Base-by-base conservation (phyloP, 2,113 vertebrate genomes). In the Larimichthys polyactis region DNA sequence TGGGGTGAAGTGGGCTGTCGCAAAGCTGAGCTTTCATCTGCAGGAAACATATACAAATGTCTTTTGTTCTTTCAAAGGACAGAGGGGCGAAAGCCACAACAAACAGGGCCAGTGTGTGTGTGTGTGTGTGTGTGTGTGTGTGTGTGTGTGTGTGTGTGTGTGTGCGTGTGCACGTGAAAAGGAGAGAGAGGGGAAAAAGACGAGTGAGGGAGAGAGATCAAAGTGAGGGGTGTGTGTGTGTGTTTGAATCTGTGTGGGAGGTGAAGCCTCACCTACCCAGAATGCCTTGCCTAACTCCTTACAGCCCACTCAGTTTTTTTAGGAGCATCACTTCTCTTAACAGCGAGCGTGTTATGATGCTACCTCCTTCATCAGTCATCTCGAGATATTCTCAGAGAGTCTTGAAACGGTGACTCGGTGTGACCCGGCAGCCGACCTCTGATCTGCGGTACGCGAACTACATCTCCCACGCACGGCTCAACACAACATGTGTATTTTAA, bases 201-300 rank as follows among this genome's bases (percentile, higher is more conserved):
- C 65, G 81, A 36, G 32, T 7, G 32, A 7, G 32, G 7, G 69
- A 79, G 83, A 58, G 48, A 70, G 86, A 90, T 92, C 82, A 93
- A 93, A 93, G 90, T 84, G 74, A 81, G 83, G 83, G 87, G 71
- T 79, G 62, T 84, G 81, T 79, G 62, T 84, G 81, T 86, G 81
- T 86, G 88, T 89, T 84, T 86, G 77, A 90, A 89, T 87, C 62
- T 90, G 92, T 86, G 92, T 94, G 87, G 93, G 92, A 91, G 89
- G 85, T 87, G 86, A 78, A 88, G 85, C 85, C 88, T 91, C 91
- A 91, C 91, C 87, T 93, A 93, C 93, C 92, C 94, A 93, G 81
- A 90, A 92, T 94, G 87, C 92, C 64, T 92, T 90, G 89, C 90
- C 82, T 92, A 59, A 20, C 84, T 90, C 82, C 88, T 87, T 59